A percentile compares a stretch with the other conserved stretches of the same genome.
Evolutionary conservation across 2,888 invertebrate genomes (phyloP).

Genomic region (Caenorhabditis plicata): DNA sequence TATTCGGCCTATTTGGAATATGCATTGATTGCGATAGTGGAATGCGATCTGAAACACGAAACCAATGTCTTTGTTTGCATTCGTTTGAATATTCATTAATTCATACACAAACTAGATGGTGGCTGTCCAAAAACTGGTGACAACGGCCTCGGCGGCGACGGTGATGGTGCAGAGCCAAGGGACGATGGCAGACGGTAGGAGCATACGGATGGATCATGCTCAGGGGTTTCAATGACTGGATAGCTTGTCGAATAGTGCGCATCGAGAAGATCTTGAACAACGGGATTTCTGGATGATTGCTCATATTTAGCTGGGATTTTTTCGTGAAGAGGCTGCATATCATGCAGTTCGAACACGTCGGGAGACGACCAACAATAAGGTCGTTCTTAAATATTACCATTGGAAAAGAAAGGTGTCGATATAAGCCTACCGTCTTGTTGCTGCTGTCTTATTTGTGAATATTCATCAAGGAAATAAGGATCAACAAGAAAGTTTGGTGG

Average conservation of each 20-base stretch:
- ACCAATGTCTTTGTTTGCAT: too few relatives aligned
- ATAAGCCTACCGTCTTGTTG: neutral
- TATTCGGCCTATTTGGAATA: constrained; percentile 29
- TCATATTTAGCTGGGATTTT: neutral
- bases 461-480: too few relatives aligned
- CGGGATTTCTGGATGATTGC: neutral
- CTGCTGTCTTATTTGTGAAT: too few relatives aligned
- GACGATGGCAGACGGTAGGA: constrained; percentile 43
- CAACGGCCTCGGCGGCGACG: constrained; percentile 42
- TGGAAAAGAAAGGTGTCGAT: neutral
- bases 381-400: too few relatives aligned
- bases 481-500: constrained; percentile 34
- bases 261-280: neutral
- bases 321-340: neutral
- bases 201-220: constrained; percentile 34
- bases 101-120: too few relatives aligned
- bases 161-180: constrained; percentile 36
- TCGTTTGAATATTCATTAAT: too few relatives aligned
- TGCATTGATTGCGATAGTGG: constrained; percentile 36
- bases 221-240: constrained; percentile 40
- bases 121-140: constrained; percentile 44
- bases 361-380: constrained; percentile 37
- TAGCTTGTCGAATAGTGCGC: constrained; percentile 29
- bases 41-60: constrained; percentile 22
- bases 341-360: too few relatives aligned